Percentiles rank a stretch among this genome's conserved stretches.
phyloP scores from a whole-genome alignment of 1,140 invertebrate species.

The Brachionus sp. region DNA sequence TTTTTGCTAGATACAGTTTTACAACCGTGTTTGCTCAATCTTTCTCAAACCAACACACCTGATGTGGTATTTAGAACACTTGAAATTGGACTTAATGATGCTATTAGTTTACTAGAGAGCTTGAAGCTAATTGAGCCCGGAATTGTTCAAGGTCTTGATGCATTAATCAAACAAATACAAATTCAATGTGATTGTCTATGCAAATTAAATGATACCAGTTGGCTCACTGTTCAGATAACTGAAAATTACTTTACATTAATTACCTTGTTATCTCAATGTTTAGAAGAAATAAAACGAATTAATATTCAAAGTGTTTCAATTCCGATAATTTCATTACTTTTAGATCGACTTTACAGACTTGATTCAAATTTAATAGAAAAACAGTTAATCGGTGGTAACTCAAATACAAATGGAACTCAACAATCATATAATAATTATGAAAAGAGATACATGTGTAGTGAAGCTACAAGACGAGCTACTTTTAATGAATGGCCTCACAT shows the following conservation, averaged over 20 bases:
- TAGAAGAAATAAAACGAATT: conserved; percentile 28
- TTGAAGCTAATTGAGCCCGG: neutral
- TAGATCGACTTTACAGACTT: conserved; percentile 20
- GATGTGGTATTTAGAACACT: neutral
- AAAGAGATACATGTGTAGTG: conserved; percentile 73
- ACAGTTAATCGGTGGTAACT: neutral
- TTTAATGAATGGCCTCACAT: conserved; percentile 90
- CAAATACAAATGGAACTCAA: neutral
- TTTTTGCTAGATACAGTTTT: conserved; percentile 39
- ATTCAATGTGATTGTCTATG: neutral
- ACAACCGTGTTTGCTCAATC: conserved; percentile 5
- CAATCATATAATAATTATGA: conserved; percentile 49
- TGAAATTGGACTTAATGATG: neutral
- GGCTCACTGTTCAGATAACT: conserved; percentile 19
- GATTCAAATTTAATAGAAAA: conserved; percentile 27
- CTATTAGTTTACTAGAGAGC: neutral
- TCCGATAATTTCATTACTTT: conserved; percentile 7
- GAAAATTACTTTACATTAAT: conserved; percentile 11
- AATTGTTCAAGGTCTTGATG: conserved; percentile 7
- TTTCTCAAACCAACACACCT: neutral
- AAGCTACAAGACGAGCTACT: conserved; percentile 79
- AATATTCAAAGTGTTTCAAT: conserved; percentile 6
- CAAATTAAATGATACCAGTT: conserved; percentile 23
- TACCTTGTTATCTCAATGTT: conserved; percentile 1
- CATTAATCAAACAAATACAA: conserved; percentile 9